Conservation (phyloP, 2,888 invertebrate genomes). For the Diachrysia chrysitis region DNA sequence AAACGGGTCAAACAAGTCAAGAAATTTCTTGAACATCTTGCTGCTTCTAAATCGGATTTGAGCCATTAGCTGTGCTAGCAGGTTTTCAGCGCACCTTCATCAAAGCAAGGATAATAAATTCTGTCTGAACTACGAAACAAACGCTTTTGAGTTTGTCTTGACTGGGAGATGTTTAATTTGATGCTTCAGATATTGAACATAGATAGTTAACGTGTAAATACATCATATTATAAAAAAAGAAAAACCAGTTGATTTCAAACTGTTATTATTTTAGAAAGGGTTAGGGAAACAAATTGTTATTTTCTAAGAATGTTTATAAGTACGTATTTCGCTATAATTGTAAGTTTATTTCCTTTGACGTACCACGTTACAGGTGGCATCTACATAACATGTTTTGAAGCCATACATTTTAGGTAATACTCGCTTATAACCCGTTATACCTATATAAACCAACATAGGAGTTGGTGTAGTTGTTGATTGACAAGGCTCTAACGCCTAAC, state of each 20-base stretch:
- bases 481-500: constrained; percentile 4
- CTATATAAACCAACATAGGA: not conserved
- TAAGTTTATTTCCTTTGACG: too few species aligned
- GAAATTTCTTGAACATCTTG: constrained; percentile 30
- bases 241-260: too few species aligned
- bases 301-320: too few species aligned
- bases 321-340: too few species aligned
- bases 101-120: constrained; percentile 43
- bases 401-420: too few species aligned
- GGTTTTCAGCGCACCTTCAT: constrained; percentile 32
- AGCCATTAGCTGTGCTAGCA: constrained; percentile 55
- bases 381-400: too few species aligned
- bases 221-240: too few species aligned
- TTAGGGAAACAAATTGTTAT: too few species aligned
- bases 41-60: constrained; percentile 47
- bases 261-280: too few species aligned
- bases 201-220: too few species aligned
- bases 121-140: constrained; percentile 55
- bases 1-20: constrained; percentile 17
- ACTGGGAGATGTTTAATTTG: constrained; percentile 66
- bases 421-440: not conserved
- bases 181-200: constrained; percentile 35
- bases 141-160: constrained; percentile 60
- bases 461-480: not conserved
- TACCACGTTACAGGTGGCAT: too few species aligned